Evolutionary conservation across 2,888 invertebrate genomes (phyloP).

Genomic region (Meloe dianella): DNA sequence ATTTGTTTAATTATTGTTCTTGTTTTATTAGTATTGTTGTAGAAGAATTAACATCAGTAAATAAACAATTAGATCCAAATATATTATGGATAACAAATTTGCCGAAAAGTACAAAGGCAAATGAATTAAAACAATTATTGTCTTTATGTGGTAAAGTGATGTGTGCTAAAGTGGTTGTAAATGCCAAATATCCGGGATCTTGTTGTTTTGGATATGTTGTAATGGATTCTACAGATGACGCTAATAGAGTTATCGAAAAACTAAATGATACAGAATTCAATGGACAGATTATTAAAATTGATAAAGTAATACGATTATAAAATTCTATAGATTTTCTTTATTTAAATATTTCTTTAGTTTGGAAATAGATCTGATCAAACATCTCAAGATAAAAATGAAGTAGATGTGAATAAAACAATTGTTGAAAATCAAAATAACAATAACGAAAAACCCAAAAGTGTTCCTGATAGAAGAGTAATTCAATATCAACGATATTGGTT

Average conservation of each 20-base stretch:
- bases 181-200: conserved; percentile 89
- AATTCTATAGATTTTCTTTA: too few species aligned
- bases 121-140: conserved; percentile 91
- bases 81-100: conserved; percentile 96
- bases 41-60: conserved; percentile 21
- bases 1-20: neutral
- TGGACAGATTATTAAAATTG: conserved; percentile 93
- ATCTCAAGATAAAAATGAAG: conserved; percentile 24
- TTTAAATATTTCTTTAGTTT: conserved; percentile 37
- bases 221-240: conserved; percentile 89
- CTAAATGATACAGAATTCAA: conserved; percentile 92
- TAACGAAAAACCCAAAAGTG: conserved; percentile 19
- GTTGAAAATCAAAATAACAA: conserved; percentile 11
- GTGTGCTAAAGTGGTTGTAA: conserved; percentile 96
- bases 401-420: neutral
- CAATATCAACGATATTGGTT: neutral
- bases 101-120: conserved; percentile 88
- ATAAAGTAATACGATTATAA: conserved; percentile 68
- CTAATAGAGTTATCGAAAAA: conserved; percentile 87
- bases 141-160: conserved; percentile 93
- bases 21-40: neutral
- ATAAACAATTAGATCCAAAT: conserved; percentile 54
- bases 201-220: conserved; percentile 95
- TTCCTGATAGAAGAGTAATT: neutral
- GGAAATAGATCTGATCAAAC: conserved; percentile 34